A percentile compares a stretch with the other conserved stretches of the same genome.
phyloP scores from a whole-genome alignment of 2,113 vertebrate species.

The Telmatochromis sp. region DNA sequence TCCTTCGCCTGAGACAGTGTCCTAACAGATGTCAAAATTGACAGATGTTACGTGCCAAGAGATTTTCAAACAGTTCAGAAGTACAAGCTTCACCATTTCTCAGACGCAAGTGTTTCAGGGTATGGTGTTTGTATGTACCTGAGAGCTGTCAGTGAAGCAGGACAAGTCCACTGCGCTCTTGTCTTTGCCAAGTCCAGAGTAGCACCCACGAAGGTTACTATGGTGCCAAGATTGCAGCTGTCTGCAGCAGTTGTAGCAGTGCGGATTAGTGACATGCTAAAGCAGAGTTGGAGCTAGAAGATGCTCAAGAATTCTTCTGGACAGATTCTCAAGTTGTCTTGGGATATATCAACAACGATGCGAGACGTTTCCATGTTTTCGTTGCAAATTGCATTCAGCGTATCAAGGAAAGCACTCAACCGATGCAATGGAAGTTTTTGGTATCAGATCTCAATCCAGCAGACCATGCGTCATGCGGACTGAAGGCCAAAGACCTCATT shows the following conservation, averaged over 20 bases:
- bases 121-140: accelerated
- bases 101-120: accelerated
- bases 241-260: not conserved
- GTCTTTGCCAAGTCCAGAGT: not conserved
- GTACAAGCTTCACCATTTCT: not conserved
- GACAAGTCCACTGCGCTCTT: not conserved
- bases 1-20: no score
- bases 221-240: accelerated
- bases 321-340: not conserved
- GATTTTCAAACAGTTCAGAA: accelerated
- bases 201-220: not conserved
- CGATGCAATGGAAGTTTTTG: not conserved
- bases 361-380: accelerated
- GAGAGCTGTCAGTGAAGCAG: not conserved
- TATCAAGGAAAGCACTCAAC: not conserved
- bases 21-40: accelerated
- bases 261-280: not conserved
- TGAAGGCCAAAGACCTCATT: no score
- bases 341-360: not conserved
- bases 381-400: not conserved
- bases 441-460: not conserved
- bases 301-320: not conserved
- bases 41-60: not conserved
- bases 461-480: accelerated
- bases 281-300: not conserved